These are phyloP conservation scores for Campoletis raptor DNA, from an alignment of 2,888 invertebrate species.

Conservation along the genomic window DNA sequence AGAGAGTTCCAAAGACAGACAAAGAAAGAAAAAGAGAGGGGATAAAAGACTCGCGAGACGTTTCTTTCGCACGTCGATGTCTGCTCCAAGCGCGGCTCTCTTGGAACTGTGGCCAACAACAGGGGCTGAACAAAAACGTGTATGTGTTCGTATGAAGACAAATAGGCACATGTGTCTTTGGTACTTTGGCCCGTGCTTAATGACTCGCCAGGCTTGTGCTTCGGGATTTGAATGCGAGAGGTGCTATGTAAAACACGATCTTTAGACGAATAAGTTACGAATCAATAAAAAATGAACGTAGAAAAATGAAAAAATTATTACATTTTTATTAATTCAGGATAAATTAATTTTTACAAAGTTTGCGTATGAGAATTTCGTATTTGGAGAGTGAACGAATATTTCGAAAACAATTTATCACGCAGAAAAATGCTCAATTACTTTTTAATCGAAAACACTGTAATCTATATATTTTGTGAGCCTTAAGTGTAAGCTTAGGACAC, in stretches of 20 bases:
- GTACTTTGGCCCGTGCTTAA: slow-evolving; percentile 35
- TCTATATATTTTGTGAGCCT: neutral
- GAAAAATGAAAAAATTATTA: neutral
- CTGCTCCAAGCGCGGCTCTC: slow-evolving; percentile 35
- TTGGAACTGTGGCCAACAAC: slow-evolving; percentile 41
- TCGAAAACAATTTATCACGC: neutral
- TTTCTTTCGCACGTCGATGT: slow-evolving; percentile 46
- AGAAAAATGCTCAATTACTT: neutral
- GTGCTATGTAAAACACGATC: slow-evolving; percentile 21
- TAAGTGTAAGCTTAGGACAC: neutral
- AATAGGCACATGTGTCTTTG: slow-evolving; percentile 11
- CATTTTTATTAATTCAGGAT: neutral
- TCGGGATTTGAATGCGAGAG: slow-evolving; percentile 15
- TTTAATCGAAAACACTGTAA: neutral
- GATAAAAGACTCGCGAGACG: slow-evolving; percentile 55
- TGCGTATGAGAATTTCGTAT: neutral
- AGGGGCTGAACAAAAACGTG: slow-evolving; percentile 3
- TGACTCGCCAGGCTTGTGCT: slow-evolving; percentile 26
- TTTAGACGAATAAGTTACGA: neutral
- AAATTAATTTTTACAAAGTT: neutral
- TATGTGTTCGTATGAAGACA: slow-evolving; percentile 35
- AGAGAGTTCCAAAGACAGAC: slow-evolving; percentile 13
- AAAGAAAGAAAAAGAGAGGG: slow-evolving; percentile 12
- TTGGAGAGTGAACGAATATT: neutral
- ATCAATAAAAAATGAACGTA: neutral